Evolutionary conservation across 2,888 invertebrate genomes (phyloP), one percentile per base, ranked within the genome.

Genomic region (Cheilosia scutellata): DNA sequence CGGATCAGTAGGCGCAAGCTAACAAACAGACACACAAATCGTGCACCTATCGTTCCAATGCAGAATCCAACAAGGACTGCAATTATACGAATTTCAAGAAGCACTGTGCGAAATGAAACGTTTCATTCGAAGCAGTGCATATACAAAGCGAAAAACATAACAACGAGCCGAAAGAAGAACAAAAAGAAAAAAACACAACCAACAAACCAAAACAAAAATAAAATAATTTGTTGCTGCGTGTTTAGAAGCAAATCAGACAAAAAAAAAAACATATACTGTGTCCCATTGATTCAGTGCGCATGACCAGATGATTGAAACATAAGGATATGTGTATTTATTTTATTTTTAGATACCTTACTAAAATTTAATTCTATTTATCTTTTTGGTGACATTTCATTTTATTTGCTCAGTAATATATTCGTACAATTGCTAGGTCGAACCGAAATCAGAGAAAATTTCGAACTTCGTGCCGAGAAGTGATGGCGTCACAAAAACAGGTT

Each of bases 251-350:
- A 29, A 40, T 2, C 20, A 42, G 16, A 58, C 27, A 0, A 44
- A 57, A 42, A 20, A 20, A 44, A 31, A 72, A 42, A 57, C 44
- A 47, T 47, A 44, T 40, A 66, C 49, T 3, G 31, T 83, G 74
- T 63, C 78, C 55, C 68, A 78, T 78, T 70, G 42, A 33, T 57
- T 25, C n/a, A 78, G 63, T 57, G 74, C 83, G 83, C 83, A 83
- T 68, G 83, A 57, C 42, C 72, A 55, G 16, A 66, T 60, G 60
- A 47, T 53, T 78, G 72, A 66, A 83, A 62, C 49, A 47, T 72
- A 57, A 74, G 60, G 72, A 83, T 83, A 44, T 29, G 7, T 20
- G 20, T 47, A 58, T 79, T 47, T 44, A 20, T 53, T 62, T 70
- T 83, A 83, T 83, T 83, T 83, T 63, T 78, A 79, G 74, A 79